Evolutionary conservation across 2,113 vertebrate genomes (phyloP).

Genomic region (Thunnus thynnus): DNA sequence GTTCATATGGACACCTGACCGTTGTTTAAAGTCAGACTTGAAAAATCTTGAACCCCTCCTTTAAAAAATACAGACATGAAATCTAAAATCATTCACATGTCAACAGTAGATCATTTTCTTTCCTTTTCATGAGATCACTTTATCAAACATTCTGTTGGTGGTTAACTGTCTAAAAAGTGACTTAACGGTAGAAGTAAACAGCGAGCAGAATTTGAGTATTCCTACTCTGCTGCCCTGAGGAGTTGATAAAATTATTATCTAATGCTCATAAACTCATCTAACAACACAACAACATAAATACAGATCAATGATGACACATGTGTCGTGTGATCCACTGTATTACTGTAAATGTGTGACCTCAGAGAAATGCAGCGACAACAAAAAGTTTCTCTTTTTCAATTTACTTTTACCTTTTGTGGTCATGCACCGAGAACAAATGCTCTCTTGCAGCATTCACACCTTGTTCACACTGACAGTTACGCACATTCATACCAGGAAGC

Average conservation of each 20-base stretch:
- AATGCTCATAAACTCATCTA: not conserved
- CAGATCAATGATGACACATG: not conserved
- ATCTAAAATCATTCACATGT: not conserved
- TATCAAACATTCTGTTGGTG: too few species aligned
- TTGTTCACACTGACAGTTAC: slow-evolving; percentile 17
- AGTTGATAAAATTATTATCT: not conserved
- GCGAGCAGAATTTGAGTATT: not conserved
- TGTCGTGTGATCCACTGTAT: not conserved
- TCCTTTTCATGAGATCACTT: too few species aligned
- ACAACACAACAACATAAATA: not conserved
- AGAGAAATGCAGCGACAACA: not conserved
- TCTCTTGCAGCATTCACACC: not conserved
- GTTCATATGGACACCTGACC: too few species aligned
- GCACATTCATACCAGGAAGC: slow-evolving; percentile 25
- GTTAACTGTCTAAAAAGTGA: too few species aligned
- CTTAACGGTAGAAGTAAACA: not conserved
- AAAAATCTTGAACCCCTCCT: too few species aligned
- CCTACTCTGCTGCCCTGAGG: not conserved
- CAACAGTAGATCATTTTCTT: too few species aligned
- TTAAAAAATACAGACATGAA: not conserved
- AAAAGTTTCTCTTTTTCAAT: not conserved
- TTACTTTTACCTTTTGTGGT: not conserved
- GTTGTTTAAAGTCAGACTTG: too few species aligned
- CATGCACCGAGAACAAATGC: not conserved
- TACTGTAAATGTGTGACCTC: slow-evolving; percentile 6